These are phyloP conservation scores for Arenaria interpres DNA, from an alignment of 2,113 vertebrate genomes.

Conservation along the genomic window DNA sequence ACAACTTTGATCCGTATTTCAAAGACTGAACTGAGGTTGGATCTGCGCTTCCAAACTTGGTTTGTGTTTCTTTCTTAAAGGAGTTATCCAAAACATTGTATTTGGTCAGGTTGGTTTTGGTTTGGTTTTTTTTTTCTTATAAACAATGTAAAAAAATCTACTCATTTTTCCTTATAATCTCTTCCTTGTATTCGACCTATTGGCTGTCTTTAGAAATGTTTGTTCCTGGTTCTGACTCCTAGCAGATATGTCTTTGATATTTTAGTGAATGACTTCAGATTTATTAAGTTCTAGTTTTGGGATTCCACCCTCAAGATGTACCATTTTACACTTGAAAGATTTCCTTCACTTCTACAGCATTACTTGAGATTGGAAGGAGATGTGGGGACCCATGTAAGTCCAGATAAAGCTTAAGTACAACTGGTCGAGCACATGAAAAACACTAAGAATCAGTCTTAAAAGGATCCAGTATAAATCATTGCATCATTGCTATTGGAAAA, in stretches of 20 bases:
- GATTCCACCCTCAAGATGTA: neutral
- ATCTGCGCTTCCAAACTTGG: neutral
- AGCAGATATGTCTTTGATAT: neutral
- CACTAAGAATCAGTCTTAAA: neutral
- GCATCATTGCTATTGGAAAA: neutral
- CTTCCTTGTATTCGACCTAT: neutral
- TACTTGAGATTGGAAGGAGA: neutral
- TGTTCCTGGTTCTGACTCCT: neutral
- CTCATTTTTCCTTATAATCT: neutral
- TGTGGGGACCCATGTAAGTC: neutral
- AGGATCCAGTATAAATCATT: neutral
- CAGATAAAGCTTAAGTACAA: neutral
- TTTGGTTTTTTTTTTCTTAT: neutral
- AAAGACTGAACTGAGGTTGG: neutral
- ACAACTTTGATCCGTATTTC: neutral
- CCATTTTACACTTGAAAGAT: neutral
- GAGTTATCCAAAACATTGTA: neutral
- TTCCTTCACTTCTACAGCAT: neutral
- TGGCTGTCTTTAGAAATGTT: neutral
- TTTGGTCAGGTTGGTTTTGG: neutral
- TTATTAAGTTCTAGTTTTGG: neutral
- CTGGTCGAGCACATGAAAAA: neutral
- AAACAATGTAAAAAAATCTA: neutral
- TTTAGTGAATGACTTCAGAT: neutral
- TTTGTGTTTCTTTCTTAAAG: neutral